Evolutionary conservation across 2,113 vertebrate species (phyloP), one percentile per base, ranked within the genome.

Genomic region (Cyanocitta stelleri): DNA sequence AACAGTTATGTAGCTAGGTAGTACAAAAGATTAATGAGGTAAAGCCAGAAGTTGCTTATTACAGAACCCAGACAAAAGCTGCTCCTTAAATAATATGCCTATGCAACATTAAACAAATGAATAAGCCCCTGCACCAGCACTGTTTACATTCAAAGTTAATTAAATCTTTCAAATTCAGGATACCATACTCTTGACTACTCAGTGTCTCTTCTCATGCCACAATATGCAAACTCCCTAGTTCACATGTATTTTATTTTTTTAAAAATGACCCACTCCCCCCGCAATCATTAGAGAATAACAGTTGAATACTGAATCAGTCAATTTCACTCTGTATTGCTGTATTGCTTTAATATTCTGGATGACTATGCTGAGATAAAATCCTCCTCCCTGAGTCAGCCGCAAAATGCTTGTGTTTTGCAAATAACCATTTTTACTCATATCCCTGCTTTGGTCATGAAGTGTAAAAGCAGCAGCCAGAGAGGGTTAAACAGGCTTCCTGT

Each of bases 401-500:
- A 86, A 94, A 92, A 71, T 49, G 73, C 66, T 83, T 35, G 79
- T 61, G 74, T 90, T 95, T 91, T 75, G 87, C 80, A 86, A 74
- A 72, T 41, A 68, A 85, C 69, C n/a, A 10, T 83, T 87, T 93
- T 87, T 83, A 92, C 54, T 90, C 92, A 14, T 19, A 56, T 55
- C 54, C 86, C n/a, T 56, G 48, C 49, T 91, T 95, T 74, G 68
- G 63, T 92, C 73, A 95, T 10, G 21, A 93, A 90, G 84, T 85
- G 30, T 59, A 84, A 92, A 90, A 87, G 91, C 90, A 95, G 81
- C 92, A 77, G 85, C 67, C n/a, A 10, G 66, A 80, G 82, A 92
- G 86, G 74, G 87, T 95, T 90, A 90, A 96, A 85, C 27, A 59
- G 71, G 64, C 41, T 97, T 97, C 91, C 86, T 85, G 78, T 41